Base-by-base conservation (phyloP, 2,888 invertebrate genomes). In the Teinopalpus imperialis region DNA sequence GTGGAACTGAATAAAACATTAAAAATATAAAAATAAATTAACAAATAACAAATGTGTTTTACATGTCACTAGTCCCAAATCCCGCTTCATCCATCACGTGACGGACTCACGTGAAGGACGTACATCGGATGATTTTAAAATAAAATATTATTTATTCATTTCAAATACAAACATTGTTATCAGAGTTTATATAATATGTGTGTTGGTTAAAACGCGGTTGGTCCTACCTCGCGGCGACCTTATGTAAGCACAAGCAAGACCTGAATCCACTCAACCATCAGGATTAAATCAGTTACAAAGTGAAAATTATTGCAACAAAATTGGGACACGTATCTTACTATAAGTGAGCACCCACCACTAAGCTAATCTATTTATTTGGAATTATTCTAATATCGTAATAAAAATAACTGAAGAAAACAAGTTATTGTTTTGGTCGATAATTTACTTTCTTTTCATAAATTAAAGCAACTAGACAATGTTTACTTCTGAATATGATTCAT, bases 221-320 rank as follows among this genome's bases (percentile, higher is more conserved):
- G 29, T 41, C 41, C 41, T 41, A 40, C 46, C 41, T 29, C 5
- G 7, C 12, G 8, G 3, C 14, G 10, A 20, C 16, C 18, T 24
- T 29, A 46, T 35, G 41, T 40, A 21, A 45, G 16, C 27, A 40
- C 35, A 40, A 36, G 23, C 29, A 16, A 21, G 41, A 40, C 46
- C 46, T 46, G 46, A 46, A 41, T 46, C 46, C 40, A 46, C 46
- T 46, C 13, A 4, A 9, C 40, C 31, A 8, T 29, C 21, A 45
- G 32, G 29, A 35, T 18, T 29, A 46, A 41, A 41, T 29, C 43
- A 36, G 14, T 6, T 4, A 7, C 23, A 37, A 21, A 43, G 1
- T 20, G 16, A 31, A 30, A 12, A 36, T 10, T 36, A 24, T 16
- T 32, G 9, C 8, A 36, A n/a, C 8, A 10, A 30, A 24, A 31